phyloP scores from a whole-genome alignment of 2,113 vertebrate genomes.

The Ornithorhynchus anatinus region DNA sequence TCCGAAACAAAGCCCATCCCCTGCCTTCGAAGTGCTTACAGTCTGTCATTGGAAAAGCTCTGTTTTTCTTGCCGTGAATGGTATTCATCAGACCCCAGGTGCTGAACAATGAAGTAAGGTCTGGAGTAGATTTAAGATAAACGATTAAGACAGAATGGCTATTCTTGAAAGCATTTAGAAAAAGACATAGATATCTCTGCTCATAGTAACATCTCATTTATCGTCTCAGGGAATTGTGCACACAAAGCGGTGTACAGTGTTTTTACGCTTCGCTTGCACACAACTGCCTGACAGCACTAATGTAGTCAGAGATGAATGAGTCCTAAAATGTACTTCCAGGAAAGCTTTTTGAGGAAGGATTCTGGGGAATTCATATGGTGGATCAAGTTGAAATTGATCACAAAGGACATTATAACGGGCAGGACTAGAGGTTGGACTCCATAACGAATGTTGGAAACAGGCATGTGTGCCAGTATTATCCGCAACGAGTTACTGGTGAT shows the following conservation, averaged over 20 bases:
- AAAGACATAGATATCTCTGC: accelerated
- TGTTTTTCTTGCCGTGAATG: too few species aligned
- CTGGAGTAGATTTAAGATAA: too few species aligned
- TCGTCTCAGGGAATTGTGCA: accelerated
- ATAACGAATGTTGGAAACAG: background rate
- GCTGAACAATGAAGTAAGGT: too few species aligned
- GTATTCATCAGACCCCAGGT: too few species aligned
- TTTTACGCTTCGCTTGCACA: too few species aligned
- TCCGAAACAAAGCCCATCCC: too few species aligned
- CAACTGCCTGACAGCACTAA: background rate
- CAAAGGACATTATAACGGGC: accelerated
- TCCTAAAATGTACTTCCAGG: accelerated
- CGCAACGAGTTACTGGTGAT: background rate
- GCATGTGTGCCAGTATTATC: background rate
- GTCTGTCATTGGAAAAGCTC: too few species aligned
- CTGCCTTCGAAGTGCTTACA: too few species aligned
- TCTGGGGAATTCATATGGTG: accelerated
- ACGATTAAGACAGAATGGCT: too few species aligned
- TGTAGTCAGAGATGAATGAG: background rate
- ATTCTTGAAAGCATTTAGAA: background rate
- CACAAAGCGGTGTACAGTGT: background rate
- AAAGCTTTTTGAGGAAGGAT: background rate
- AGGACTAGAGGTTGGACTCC: background rate
- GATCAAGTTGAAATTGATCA: background rate
- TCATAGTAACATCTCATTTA: background rate